Evolutionary conservation across 2,888 invertebrate species (phyloP).

Genomic region (Drosophila picticornis): DNA sequence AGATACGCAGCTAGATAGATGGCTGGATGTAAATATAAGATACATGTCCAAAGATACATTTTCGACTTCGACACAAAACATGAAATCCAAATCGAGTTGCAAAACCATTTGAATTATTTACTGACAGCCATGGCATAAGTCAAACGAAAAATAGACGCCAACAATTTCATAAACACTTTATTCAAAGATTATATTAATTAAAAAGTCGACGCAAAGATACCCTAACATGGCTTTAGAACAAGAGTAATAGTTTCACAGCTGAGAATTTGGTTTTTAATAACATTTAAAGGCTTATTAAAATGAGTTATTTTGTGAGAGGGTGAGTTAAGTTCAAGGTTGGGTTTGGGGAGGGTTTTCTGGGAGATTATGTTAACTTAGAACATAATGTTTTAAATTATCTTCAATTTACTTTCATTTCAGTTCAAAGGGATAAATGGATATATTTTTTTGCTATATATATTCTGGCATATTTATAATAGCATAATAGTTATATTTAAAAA

Average conservation of each 20-base stretch:
- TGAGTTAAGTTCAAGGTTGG: background rate
- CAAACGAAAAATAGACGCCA: constrained; percentile 32
- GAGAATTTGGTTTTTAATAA: background rate
- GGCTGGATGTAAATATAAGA: constrained; percentile 15
- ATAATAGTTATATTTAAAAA: background rate
- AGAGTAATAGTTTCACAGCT: background rate
- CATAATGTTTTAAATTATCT: too few species aligned
- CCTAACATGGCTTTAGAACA: constrained; percentile 3
- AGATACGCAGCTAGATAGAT: constrained; percentile 23
- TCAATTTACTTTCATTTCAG: background rate
- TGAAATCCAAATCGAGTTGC: constrained; percentile 71
- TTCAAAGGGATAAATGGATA: background rate
- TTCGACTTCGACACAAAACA: constrained; percentile 46
- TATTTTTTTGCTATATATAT: background rate
- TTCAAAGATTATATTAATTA: background rate
- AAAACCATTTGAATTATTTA: constrained; percentile 69
- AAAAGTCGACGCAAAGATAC: constrained; percentile 19
- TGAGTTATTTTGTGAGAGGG: background rate
- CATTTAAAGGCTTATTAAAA: background rate
- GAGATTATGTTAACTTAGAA: background rate
- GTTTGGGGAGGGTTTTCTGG: background rate
- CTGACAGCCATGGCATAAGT: constrained; percentile 66
- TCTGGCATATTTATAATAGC: background rate
- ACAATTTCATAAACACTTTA: constrained; percentile 30
- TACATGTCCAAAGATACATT: constrained; percentile 48